Evolutionary conservation across 2,797 vertebrate genomes (phyloP).

Genomic region (Pelodytes ibericus): DNA sequence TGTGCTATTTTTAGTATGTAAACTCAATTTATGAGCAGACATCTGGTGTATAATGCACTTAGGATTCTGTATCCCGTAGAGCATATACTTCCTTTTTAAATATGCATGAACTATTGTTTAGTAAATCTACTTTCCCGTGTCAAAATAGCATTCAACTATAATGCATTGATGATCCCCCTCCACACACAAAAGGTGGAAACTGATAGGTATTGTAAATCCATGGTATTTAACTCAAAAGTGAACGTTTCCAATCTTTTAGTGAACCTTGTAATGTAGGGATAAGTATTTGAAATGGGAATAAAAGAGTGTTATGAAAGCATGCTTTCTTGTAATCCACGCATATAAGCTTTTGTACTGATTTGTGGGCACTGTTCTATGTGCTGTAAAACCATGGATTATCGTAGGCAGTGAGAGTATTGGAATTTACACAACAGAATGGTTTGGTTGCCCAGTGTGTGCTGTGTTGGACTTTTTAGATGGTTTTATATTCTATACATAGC

Average conservation of each 20-base stretch:
- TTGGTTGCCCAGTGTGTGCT: slow-evolving; percentile 19
- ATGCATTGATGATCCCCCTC: slow-evolving; percentile 63
- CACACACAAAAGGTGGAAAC: slow-evolving; percentile 9
- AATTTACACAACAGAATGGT: slow-evolving; percentile 1
- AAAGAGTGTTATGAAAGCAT: slow-evolving; percentile 24
- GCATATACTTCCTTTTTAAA: slow-evolving; percentile 79
- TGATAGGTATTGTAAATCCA: slow-evolving; percentile 10
- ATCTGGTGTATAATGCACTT: slow-evolving; percentile 76
- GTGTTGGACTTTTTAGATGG: too few species aligned
- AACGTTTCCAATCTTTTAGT: slow-evolving; percentile 6
- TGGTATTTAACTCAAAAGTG: slow-evolving; percentile 21
- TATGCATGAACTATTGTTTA: slow-evolving; percentile 76
- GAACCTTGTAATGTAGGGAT: slow-evolving; percentile 19
- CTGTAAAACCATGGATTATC: slow-evolving; percentile 21
- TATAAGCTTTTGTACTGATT: slow-evolving; percentile 25
- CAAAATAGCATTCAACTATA: slow-evolving; percentile 75
- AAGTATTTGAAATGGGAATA: slow-evolving; percentile 35
- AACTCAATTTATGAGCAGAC: slow-evolving; percentile 64
- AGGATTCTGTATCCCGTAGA: slow-evolving; percentile 63
- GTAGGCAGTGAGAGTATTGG: neutral
- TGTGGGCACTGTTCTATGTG: slow-evolving; percentile 3
- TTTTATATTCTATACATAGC: neutral
- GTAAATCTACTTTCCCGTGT: slow-evolving; percentile 69
- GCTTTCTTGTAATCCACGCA: slow-evolving; percentile 22
- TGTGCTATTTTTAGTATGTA: slow-evolving; percentile 27